Conservation (phyloP, 1,140 invertebrate genomes). For the silkworm (Bombyx mori) region ASM3026992v2 NC_085124.1:9381501-9382000, state of each 20-base stretch:
- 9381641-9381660: conserved; percentile 11
- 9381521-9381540: too few species aligned
- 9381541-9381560: background rate
- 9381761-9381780: conserved; percentile 36
- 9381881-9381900: too few species aligned
- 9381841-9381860: too few species aligned
- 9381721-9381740: conserved; percentile 30
- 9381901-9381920: too few species aligned
- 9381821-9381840: too few species aligned
- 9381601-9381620: background rate
- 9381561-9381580: background rate
- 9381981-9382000: too few species aligned
- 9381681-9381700: conserved; percentile 23
- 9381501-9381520: too few species aligned
- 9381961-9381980: too few species aligned
- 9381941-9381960: too few species aligned
- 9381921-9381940: too few species aligned
- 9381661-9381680: conserved; percentile 13
- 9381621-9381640: conserved; percentile 15
- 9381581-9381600: background rate
- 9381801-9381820: too few species aligned
- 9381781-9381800: background rate
- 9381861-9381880: too few species aligned
- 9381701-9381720: conserved; percentile 20
- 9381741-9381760: conserved; percentile 33